These are phyloP conservation scores for Pachliopta kotzebuea DNA, from an alignment of 2,888 invertebrate species.

Conservation along the genomic window DNA sequence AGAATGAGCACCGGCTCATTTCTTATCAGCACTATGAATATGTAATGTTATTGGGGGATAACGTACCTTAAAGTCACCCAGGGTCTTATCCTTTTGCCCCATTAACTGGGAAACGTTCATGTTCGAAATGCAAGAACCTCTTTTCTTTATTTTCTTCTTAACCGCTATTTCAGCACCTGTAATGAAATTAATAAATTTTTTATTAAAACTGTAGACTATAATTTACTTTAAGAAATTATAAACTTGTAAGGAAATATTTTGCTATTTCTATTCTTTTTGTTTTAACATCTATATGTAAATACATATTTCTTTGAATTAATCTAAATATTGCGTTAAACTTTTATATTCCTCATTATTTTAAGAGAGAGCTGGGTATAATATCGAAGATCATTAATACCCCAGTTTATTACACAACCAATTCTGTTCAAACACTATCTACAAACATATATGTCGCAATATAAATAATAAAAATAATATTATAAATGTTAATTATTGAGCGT, in stretches of 20 bases:
- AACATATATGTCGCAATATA: too few species aligned
- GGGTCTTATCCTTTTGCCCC: conserved; percentile 83
- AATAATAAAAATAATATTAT: too few species aligned
- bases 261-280: too few species aligned
- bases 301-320: neutral
- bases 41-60: conserved; percentile 33
- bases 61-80: conserved; percentile 74
- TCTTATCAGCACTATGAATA: conserved; percentile 58
- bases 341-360: neutral
- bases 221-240: too few species aligned
- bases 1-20: conserved; percentile 53
- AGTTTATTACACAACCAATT: too few species aligned
- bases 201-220: too few species aligned
- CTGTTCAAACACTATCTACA: too few species aligned
- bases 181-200: conserved; percentile 35
- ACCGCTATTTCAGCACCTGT: conserved; percentile 65
- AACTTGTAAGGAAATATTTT: too few species aligned
- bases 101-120: conserved; percentile 84
- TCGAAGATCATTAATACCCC: too few species aligned
- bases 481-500: too few species aligned
- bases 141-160: conserved; percentile 84
- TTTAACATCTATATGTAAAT: too few species aligned
- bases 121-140: conserved; percentile 80
- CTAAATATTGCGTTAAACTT: neutral
- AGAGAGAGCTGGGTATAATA: too few species aligned